Conservation (phyloP, 2,888 invertebrate species). For the Cephus runcator region DNA sequence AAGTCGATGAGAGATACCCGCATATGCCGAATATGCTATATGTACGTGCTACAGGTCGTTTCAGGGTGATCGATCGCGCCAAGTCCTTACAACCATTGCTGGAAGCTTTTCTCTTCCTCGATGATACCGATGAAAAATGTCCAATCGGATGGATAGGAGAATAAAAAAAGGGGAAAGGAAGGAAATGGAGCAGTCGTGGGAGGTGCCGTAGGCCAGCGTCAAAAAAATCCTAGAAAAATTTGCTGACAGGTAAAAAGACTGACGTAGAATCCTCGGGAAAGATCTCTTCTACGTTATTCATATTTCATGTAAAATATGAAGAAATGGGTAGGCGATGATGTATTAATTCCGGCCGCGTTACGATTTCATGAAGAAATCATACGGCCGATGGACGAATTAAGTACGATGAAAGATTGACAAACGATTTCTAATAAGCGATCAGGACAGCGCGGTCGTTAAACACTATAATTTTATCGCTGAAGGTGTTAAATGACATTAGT, state of each 20-base stretch:
- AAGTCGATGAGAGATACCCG: background rate
- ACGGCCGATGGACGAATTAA: background rate
- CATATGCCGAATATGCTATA: background rate
- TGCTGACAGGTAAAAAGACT: background rate
- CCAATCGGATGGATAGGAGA: background rate
- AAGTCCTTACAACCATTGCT: background rate
- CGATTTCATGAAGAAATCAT: background rate
- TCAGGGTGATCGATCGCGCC: background rate
- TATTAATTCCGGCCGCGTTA: background rate
- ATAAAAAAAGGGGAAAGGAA: background rate
- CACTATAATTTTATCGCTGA: background rate
- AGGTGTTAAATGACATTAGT: background rate
- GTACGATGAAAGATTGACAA: background rate
- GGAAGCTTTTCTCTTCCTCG: background rate
- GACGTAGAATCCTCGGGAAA: background rate
- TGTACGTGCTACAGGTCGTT: background rate
- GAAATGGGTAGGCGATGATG: background rate
- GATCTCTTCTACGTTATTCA: background rate
- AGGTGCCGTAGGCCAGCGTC: background rate
- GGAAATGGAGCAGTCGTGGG: background rate
- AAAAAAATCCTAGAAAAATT: background rate
- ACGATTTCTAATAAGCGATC: background rate
- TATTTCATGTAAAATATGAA: background rate
- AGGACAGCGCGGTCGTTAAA: background rate
- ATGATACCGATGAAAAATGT: background rate